Base-by-base conservation (phyloP, 2,113 vertebrate species). In the Burhinus bistriatus region DNA sequence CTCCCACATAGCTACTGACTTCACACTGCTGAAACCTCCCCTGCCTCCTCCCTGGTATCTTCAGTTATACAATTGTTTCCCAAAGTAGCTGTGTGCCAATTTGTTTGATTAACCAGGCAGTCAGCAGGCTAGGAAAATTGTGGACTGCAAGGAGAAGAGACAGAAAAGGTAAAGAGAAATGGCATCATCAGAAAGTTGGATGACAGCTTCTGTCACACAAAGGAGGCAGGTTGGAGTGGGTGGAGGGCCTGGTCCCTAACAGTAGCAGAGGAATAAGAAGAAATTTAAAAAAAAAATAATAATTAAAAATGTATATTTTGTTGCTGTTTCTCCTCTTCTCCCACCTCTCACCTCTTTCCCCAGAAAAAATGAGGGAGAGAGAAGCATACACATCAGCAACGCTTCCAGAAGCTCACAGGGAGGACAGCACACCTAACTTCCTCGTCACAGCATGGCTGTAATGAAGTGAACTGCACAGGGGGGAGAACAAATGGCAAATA, bases 291-390 rank as follows among this genome's bases (percentile, higher is more conserved):
- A 32, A 18, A 29, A 8, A 34, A 76, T 44, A 44, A 44, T 44
- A 47, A 13, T 19, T 4, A 65, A 42, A 44, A 58, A 61, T n/a
- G 10, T 17, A 62, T 15, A 47, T 38, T 30, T 21, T 61, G 5
- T 58, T 45, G 19, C 25, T 5, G 2, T 20, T 15, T 80, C 21
- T 89, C 34, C 21, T 86, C 6, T 9, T 71, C 55, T 90, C 23
- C 27, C 22, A 61, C 51, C 12, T 45, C 15, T 65, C 9, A 11
- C 11, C 12, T 45, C 21, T 66, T 1, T 4, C 12, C 15, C 5
- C 13, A 4, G 4, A 73, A 59, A 69, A 76, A 81, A 17, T 0
- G 0, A 70, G 1, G 1, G 1, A 26, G 11, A 32, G n/a, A 61
- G 36, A 94, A 52, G 32, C 62, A 86, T 55, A 26, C 9, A 15